Conservation (phyloP, 2,797 vertebrate species). For the Sarcoramphus papa region DNA sequence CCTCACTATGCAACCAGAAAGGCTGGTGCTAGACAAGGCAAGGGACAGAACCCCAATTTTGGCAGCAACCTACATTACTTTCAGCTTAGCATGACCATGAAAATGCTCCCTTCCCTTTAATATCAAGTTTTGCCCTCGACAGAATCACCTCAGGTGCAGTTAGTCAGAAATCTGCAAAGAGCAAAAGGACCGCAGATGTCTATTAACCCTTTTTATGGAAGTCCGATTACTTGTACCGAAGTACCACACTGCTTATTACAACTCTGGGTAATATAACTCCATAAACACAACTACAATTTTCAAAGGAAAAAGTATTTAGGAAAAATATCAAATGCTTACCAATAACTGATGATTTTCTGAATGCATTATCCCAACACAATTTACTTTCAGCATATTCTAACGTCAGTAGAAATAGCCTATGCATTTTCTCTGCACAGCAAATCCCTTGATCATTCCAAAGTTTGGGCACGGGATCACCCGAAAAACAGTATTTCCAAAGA, state of each 20-base stretch:
- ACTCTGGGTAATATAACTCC: not conserved
- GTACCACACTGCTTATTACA: not conserved
- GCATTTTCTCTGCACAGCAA: not conserved
- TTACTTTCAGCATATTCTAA: not conserved
- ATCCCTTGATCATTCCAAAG: not conserved
- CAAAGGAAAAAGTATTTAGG: not conserved
- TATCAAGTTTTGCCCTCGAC: not conserved
- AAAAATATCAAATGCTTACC: not conserved
- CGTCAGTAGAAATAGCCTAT: not conserved
- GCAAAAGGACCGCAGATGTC: not conserved
- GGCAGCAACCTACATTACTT: not conserved
- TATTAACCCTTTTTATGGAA: not conserved
- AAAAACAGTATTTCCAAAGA: not conserved
- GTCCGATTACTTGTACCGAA: not conserved
- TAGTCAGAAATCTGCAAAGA: not conserved
- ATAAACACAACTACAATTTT: not conserved
- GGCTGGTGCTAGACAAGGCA: not conserved
- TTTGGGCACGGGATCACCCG: not conserved
- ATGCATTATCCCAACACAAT: not conserved
- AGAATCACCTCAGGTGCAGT: not conserved
- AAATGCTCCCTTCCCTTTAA: not conserved
- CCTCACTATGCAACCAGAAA: not conserved
- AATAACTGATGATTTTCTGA: not conserved
- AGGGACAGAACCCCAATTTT: not conserved
- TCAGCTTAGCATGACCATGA: not conserved